Evolutionary conservation across 2,113 vertebrate genomes (phyloP).

Genomic region (Clinocottus analis): DNA sequence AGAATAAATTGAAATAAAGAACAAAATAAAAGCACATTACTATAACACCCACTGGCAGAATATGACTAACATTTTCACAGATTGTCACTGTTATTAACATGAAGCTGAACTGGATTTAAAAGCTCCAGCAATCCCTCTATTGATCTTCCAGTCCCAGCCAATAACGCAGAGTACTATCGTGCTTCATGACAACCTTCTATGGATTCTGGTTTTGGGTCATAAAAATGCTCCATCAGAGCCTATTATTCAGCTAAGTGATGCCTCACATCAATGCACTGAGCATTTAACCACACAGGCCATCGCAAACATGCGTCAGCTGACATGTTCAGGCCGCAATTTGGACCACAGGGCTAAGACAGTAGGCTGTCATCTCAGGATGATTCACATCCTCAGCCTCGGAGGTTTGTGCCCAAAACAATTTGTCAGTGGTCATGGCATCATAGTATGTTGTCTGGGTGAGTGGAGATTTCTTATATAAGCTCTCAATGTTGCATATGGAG

Average conservation of each 20-base stretch:
- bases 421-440: slow-evolving; percentile 20
- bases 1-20: neutral
- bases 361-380: slow-evolving; percentile 9
- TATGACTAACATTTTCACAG: neutral
- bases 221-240: neutral
- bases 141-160: neutral
- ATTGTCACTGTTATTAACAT: slow-evolving; percentile 7
- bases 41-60: slow-evolving; percentile 5
- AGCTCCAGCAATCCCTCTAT: neutral
- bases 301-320: slow-evolving; percentile 8
- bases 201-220: neutral
- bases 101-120: slow-evolving; percentile 1
- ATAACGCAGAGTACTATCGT: neutral
- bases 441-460: slow-evolving; percentile 23
- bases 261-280: neutral
- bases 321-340: slow-evolving; percentile 8
- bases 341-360: neutral
- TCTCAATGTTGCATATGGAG: neutral
- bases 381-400: slow-evolving; percentile 29
- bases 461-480: slow-evolving; percentile 25
- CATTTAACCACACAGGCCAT: neutral
- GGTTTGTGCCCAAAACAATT: slow-evolving; percentile 1
- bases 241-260: neutral
- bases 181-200: neutral
- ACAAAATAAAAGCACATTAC: neutral